Evolutionary conservation across 2,797 vertebrate species (phyloP), one percentile per base, ranked within the genome.

Genomic region (Melanotaenia parkinsoni): DNA sequence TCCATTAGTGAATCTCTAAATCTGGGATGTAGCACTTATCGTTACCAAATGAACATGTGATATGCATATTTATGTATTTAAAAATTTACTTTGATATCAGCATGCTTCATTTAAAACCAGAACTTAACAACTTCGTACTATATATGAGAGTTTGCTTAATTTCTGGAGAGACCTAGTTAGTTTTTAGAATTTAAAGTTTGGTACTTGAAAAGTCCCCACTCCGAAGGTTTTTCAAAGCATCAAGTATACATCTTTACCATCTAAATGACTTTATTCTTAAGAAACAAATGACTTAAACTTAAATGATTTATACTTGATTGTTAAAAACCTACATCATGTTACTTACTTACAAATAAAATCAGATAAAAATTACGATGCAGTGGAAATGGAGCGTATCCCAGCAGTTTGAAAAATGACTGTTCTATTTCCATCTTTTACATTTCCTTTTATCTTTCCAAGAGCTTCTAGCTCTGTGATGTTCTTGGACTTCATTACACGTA

Each of bases 1-100:
- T 87, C 87, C 69, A 92, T 91, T 92, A 91, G 74, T 1, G 45
- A 62, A 91, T 84, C 84, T 81, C 78, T 77, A 78, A 81, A 82
- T 89, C 80, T 62, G 79, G 74, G 79, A 82, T 89, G 88, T 76
- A 92, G 81, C 82, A 75, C 54, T 85, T 88, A 88, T 65, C 40
- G 35, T 84, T 82, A 88, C 80, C 89, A 88, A 88, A 80, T 67
- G 82, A 89, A 84, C 80, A 76, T 87, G 78, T 82, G 79, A 90
- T 80, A 54, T 72, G 72, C 73, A 75, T 85, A 79, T 81, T 87
- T 90, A 81, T 81, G 63, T 75, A 74, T 89, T 83, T 85, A 81
- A 74, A 84, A 75, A 86, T 86, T 51, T 65, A 62, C 79, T 89
- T 90, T 89, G 76, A 90, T 88, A 83, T 83, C 66, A 35, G 51